phyloP scores from a whole-genome alignment of 2,888 invertebrate species.

The Drosophila pegasa region DNA sequence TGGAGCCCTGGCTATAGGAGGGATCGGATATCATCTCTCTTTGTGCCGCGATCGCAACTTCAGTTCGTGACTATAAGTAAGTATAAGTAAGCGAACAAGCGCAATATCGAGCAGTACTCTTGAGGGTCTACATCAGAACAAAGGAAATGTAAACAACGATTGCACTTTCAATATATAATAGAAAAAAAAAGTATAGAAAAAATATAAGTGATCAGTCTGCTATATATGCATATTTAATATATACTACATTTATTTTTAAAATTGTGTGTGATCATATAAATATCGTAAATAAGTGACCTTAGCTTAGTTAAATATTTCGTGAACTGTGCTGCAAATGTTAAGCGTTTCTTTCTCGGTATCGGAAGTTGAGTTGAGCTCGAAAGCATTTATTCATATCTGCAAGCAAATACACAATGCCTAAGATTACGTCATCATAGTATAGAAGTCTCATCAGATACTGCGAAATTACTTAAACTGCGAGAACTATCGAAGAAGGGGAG shows the following conservation, averaged over 20 bases:
- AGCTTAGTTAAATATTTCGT: too few relatives aligned
- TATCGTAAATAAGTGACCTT: too few relatives aligned
- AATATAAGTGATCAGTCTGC: too few relatives aligned
- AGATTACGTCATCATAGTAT: neutral
- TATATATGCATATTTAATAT: too few relatives aligned
- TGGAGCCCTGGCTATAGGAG: too few relatives aligned
- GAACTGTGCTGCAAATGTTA: neutral
- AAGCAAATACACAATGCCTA: neutral
- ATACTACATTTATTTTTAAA: too few relatives aligned
- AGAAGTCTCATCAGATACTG: too few relatives aligned
- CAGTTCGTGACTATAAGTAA: constrained; percentile 14
- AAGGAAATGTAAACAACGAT: neutral
- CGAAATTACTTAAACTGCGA: too few relatives aligned
- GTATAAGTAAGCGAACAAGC: too few relatives aligned
- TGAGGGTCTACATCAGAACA: neutral
- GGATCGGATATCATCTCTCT: constrained; percentile 5
- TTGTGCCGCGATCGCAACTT: neutral
- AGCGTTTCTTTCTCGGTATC: neutral
- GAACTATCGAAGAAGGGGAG: too few relatives aligned
- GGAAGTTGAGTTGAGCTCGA: neutral
- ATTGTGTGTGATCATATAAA: too few relatives aligned
- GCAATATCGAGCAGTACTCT: neutral
- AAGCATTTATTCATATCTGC: neutral
- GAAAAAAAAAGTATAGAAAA: too few relatives aligned
- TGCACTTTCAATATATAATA: neutral